Percentiles rank a stretch among this genome's conserved stretches.
These are phyloP conservation scores for Pontoporia blainvillei DNA, from an alignment of 2,113 vertebrate species.

Conservation along the genomic window DNA sequence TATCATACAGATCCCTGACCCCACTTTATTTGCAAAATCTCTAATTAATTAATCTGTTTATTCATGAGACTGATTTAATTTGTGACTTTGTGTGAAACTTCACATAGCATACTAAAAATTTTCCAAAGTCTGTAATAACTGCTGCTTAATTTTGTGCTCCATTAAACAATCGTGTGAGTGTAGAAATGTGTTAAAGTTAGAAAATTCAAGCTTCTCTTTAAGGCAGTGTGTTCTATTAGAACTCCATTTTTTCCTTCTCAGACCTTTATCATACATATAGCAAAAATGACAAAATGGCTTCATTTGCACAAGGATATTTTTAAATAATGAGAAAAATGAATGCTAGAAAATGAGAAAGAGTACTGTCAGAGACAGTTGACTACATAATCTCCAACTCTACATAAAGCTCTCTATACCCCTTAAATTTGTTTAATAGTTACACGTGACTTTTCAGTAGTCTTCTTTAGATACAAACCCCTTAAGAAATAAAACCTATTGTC, in stretches of 20 bases:
- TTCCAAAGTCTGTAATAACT: neutral
- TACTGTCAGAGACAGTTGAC: neutral
- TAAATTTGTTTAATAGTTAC: neutral
- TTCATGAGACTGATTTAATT: slow-evolving; percentile 31
- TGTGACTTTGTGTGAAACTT: slow-evolving; percentile 15
- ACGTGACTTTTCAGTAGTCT: neutral
- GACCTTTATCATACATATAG: neutral
- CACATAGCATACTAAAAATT: neutral
- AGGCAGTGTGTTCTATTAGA: neutral
- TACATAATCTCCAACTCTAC: neutral
- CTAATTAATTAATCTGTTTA: slow-evolving; percentile 8
- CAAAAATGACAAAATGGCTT: neutral
- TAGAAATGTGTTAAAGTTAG: neutral
- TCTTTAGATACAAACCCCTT: neutral
- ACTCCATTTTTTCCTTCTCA: neutral
- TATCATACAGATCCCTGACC: neutral
- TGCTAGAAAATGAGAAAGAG: neutral
- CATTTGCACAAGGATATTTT: neutral
- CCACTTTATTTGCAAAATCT: neutral
- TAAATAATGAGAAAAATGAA: neutral
- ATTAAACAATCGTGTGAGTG: neutral
- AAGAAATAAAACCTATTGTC: neutral
- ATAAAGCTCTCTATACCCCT: neutral
- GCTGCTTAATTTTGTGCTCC: slow-evolving; percentile 15
- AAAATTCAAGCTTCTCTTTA: neutral